Evolutionary conservation across 2,888 invertebrate genomes (phyloP).

Genomic region (Epinotia bilunana): DNA sequence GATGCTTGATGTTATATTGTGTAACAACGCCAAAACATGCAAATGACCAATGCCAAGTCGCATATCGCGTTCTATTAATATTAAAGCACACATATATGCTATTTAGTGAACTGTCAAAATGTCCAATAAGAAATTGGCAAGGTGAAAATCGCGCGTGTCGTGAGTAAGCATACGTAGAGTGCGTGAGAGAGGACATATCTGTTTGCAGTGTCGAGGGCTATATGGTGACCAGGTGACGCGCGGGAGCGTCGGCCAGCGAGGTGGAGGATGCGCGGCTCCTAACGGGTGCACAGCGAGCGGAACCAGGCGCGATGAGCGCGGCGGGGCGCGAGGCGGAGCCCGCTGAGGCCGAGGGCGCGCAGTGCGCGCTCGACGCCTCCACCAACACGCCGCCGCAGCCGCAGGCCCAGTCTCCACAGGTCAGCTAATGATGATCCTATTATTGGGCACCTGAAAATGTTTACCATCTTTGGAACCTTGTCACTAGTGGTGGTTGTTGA

Average conservation of each 20-base stretch:
- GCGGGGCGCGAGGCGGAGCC: slow-evolving; percentile 70
- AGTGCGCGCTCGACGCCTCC: slow-evolving; percentile 59
- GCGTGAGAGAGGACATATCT: slow-evolving; percentile 32
- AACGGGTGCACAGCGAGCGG: slow-evolving; percentile 55
- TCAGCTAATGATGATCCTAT: neutral
- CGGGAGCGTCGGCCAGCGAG: slow-evolving; percentile 57
- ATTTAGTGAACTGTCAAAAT: slow-evolving; percentile 52
- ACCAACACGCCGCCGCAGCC: slow-evolving; percentile 68
- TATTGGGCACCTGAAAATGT: too few relatives aligned
- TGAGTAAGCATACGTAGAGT: slow-evolving; percentile 25
- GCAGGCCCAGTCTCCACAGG: slow-evolving; percentile 50
- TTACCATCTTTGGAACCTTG: too few relatives aligned
- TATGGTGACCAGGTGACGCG: slow-evolving; percentile 42
- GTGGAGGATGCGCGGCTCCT: slow-evolving; percentile 65
- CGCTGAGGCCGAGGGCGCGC: slow-evolving; percentile 52
- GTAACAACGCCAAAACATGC: slow-evolving; percentile 78
- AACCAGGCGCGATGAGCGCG: slow-evolving; percentile 77
- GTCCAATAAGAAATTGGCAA: slow-evolving; percentile 55
- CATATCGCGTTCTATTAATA: slow-evolving; percentile 55
- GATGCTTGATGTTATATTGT: slow-evolving; percentile 73
- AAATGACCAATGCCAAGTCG: slow-evolving; percentile 74
- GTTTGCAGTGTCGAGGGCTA: slow-evolving; percentile 39
- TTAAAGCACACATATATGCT: slow-evolving; percentile 49
- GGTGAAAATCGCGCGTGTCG: slow-evolving; percentile 50
- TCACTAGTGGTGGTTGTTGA: too few relatives aligned